Evolutionary conservation across 2,113 vertebrate species (phyloP).

Genomic region (Hymenochirus boettgeri): DNA sequence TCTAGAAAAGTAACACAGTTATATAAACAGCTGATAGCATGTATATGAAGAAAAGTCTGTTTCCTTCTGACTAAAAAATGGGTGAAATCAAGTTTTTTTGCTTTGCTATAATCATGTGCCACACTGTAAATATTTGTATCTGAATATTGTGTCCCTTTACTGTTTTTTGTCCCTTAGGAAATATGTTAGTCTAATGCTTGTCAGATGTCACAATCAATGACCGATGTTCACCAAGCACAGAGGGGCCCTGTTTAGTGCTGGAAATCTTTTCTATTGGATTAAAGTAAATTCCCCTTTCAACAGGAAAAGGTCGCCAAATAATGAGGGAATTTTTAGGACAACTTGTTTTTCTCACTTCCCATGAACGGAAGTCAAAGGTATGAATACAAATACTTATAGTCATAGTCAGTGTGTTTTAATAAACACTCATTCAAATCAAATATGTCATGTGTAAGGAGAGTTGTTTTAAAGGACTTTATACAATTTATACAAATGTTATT

Average conservation of each 20-base stretch:
- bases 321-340: not conserved
- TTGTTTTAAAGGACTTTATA: too few species aligned
- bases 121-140: not conserved
- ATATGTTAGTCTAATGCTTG: not conserved
- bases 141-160: not conserved
- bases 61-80: too few species aligned
- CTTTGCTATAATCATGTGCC: too few species aligned
- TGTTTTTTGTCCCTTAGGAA: slow-evolving; percentile 7
- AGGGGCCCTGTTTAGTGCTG: slow-evolving; percentile 8
- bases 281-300: not conserved
- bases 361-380: slow-evolving; percentile 1
- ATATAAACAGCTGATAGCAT: too few species aligned
- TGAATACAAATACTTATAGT: not conserved
- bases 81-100: too few species aligned
- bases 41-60: too few species aligned
- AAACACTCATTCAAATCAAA: too few species aligned
- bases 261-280: not conserved
- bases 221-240: slow-evolving; percentile 12
- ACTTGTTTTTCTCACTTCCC: not conserved
- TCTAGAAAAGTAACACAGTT: too few species aligned
- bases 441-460: too few species aligned
- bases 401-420: too few species aligned
- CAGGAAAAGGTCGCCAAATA: not conserved
- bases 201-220: slow-evolving; percentile 16
- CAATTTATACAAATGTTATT: too few species aligned